phyloP scores from a whole-genome alignment of 2,888 invertebrate genomes.

The Trichogramma dendrolimi region DNA sequence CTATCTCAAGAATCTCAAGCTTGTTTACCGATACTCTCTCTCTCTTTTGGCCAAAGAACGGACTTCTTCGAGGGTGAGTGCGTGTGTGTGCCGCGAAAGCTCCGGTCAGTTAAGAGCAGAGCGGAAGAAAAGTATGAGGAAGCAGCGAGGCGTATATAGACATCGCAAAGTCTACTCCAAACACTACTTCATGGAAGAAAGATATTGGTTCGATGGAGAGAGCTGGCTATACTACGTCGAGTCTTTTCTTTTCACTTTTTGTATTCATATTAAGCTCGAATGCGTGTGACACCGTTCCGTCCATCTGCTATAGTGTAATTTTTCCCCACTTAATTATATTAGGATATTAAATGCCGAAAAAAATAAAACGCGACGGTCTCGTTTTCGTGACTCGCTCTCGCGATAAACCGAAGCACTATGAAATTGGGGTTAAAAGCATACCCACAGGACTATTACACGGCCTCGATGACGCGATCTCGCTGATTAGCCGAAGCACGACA shows the following conservation, averaged over 20 bases:
- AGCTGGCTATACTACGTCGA: too few species aligned
- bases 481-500: conserved; percentile 27
- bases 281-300: background rate
- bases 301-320: too few species aligned
- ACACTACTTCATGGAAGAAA: conserved; percentile 14
- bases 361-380: too few species aligned
- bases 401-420: too few species aligned
- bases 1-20: conserved; percentile 22
- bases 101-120: too few species aligned
- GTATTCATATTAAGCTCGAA: background rate
- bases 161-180: conserved; percentile 16
- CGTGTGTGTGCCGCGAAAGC: background rate
- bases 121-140: background rate
- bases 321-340: too few species aligned
- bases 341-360: too few species aligned
- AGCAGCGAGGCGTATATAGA: background rate
- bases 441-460: too few species aligned
- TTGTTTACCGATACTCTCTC: conserved; percentile 29
- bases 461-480: conserved; percentile 22
- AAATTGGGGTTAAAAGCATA: too few species aligned
- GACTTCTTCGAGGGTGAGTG: background rate
- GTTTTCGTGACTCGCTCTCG: too few species aligned
- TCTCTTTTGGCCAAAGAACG: background rate
- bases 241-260: too few species aligned
- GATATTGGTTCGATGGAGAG: conserved; percentile 14